These are phyloP conservation scores for Hydrotaea diabolus DNA, from an alignment of 2,888 invertebrate species.

Conservation along the genomic window DNA sequence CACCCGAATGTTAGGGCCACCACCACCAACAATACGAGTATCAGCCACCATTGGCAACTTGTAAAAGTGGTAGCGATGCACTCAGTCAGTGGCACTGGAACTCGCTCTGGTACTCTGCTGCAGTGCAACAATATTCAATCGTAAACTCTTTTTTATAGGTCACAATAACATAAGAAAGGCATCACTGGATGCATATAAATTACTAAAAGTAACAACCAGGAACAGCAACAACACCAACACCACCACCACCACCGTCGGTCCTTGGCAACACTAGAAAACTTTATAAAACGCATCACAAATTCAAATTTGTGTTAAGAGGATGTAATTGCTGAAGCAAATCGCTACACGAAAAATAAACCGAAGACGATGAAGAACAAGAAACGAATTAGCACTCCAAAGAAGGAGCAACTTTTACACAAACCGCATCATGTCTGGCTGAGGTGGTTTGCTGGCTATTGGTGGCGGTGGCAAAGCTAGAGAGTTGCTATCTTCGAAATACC, in stretches of 20 bases:
- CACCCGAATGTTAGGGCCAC: background rate
- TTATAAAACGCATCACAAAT: conserved; percentile 45
- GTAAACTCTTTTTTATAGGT: conserved; percentile 68
- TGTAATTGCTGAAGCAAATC: conserved; percentile 14
- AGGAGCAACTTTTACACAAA: background rate
- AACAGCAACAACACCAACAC: conserved; percentile 13
- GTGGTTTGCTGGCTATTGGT: background rate
- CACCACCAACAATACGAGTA: no score
- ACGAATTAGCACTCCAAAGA: conserved; percentile 17
- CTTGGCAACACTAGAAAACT: conserved; percentile 23
- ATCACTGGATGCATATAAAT: conserved; percentile 62
- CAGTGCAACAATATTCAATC: conserved; percentile 51
- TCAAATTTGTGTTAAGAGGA: conserved; percentile 41
- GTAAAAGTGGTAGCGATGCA: background rate
- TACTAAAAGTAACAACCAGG: conserved; percentile 20
- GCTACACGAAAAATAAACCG: background rate
- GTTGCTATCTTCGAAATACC: background rate
- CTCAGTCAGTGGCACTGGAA: background rate
- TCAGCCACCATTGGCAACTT: background rate
- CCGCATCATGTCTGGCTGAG: background rate
- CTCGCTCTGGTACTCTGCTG: conserved; percentile 8
- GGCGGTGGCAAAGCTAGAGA: background rate
- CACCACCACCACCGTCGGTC: background rate
- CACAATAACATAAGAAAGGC: conserved; percentile 66
- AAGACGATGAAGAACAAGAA: conserved; percentile 16